Percentiles rank a stretch among this genome's conserved stretches.
Conservation (phyloP, 2,113 vertebrate genomes). For the Malurus elegans region DNA sequence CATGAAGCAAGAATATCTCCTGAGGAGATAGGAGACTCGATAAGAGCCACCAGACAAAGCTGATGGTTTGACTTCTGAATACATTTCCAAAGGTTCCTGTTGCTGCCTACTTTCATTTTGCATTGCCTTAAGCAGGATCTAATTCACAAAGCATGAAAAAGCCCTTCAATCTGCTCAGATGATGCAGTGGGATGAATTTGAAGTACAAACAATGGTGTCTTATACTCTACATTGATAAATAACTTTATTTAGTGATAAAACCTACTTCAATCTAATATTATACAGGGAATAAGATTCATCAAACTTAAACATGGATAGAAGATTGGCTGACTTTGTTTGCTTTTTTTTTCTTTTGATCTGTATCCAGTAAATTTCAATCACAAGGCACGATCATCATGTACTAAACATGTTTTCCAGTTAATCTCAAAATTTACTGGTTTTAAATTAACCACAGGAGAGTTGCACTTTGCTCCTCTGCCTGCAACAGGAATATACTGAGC, state of each 20-base stretch:
- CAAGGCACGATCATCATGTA: not conserved
- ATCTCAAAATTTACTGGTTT: not conserved
- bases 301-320: not conserved
- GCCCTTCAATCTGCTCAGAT: not conserved
- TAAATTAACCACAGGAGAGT: not conserved
- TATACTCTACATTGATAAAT: not conserved
- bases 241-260: constrained; percentile 19
- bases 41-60: not conserved
- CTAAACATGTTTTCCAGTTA: not conserved
- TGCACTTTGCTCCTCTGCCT: not conserved
- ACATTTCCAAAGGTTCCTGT: not conserved
- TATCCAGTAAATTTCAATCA: not conserved
- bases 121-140: not conserved
- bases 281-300: not conserved
- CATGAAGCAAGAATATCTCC: not conserved
- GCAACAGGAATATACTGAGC: not conserved
- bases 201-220: not conserved
- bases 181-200: not conserved
- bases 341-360: not conserved
- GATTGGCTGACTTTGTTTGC: not conserved
- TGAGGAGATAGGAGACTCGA: not conserved
- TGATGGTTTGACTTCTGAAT: not conserved
- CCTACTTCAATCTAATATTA: not conserved
- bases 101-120: not conserved
- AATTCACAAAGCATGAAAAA: not conserved